A percentile compares a stretch with the other conserved stretches of the same genome.
Conservation (phyloP, 2,113 vertebrate genomes). For the Brachypodius melanocephalos region DNA sequence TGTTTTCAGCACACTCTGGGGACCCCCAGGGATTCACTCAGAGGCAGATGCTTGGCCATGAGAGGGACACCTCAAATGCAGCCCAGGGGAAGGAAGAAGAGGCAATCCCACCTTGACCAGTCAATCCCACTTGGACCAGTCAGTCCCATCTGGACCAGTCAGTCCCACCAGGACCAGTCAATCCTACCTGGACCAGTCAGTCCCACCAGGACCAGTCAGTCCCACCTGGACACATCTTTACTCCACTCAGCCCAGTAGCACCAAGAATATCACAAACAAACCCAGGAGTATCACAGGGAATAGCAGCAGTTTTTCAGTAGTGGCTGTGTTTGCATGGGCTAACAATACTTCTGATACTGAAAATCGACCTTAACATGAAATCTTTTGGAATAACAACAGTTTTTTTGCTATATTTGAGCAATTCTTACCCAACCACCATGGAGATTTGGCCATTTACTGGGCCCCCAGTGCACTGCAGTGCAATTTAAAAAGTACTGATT, state of each 20-base stretch:
- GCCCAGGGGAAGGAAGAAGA: too few relatives aligned
- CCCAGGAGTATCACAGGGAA: neutral
- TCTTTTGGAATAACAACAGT: neutral
- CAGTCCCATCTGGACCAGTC: neutral
- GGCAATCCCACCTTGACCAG: neutral
- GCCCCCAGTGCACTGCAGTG: neutral
- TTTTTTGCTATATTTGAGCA: neutral
- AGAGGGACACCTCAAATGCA: too few relatives aligned
- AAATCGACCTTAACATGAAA: neutral
- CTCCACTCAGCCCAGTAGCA: neutral
- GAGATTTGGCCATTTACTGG: neutral
- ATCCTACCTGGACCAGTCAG: fast-evolving
- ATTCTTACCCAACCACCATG: neutral
- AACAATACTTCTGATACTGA: neutral
- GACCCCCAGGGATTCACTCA: too few relatives aligned
- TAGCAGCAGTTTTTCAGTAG: neutral
- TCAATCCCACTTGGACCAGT: neutral
- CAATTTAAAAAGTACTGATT: neutral
- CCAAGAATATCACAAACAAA: neutral
- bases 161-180: neutral
- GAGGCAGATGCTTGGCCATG: too few relatives aligned
- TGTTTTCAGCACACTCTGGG: neutral
- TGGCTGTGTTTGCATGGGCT: neutral
- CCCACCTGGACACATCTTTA: neutral
- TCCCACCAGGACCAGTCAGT: neutral